phyloP scores from a whole-genome alignment of 2,888 invertebrate genomes.

The Octodonta nipae region DNA sequence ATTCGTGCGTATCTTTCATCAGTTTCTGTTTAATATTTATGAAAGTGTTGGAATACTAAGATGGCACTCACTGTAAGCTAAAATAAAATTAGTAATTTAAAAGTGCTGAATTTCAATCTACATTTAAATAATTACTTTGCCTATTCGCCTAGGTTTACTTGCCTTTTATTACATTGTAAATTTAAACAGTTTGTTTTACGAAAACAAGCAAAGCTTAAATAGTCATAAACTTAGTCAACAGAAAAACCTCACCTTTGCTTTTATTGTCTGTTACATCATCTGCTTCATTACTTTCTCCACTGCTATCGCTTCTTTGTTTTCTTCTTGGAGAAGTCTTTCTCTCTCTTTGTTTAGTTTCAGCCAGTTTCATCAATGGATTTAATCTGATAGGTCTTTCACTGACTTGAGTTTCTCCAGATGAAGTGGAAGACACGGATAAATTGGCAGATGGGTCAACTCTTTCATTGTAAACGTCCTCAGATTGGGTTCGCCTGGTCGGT shows the following conservation, averaged over 20 bases:
- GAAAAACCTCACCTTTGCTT: conserved; percentile 11
- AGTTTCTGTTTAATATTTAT: too few relatives aligned
- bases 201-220: neutral
- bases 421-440: neutral
- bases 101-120: too few relatives aligned
- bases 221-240: neutral
- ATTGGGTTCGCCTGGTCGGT: conserved; percentile 25
- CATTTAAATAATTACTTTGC: too few relatives aligned
- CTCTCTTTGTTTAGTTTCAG: conserved; percentile 17
- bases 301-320: conserved; percentile 4
- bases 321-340: conserved; percentile 11
- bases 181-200: neutral
- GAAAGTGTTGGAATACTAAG: too few relatives aligned
- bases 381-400: conserved; percentile 20
- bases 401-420: neutral
- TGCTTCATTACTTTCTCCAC: conserved; percentile 8
- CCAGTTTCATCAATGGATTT: conserved; percentile 30
- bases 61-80: too few relatives aligned
- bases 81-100: too few relatives aligned
- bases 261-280: conserved; percentile 9
- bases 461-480: conserved; percentile 30
- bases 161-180: neutral
- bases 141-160: too few relatives aligned
- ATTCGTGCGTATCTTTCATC: too few relatives aligned
- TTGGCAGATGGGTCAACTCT: conserved; percentile 4